These are phyloP conservation scores for Masticophis lateralis DNA, from an alignment of 2,797 vertebrate species.

Conservation along the genomic window DNA sequence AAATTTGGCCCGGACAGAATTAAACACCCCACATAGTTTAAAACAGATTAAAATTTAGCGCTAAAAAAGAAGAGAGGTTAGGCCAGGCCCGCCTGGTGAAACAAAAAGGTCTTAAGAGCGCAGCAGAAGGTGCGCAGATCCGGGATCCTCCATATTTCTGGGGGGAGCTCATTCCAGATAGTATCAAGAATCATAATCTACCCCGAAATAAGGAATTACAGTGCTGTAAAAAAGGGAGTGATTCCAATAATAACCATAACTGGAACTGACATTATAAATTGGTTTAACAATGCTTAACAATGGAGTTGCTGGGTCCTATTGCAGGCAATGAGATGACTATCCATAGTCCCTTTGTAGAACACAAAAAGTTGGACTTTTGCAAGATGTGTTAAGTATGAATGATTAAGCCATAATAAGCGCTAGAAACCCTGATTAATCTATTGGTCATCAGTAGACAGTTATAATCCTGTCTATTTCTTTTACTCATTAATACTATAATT, in stretches of 20 bases:
- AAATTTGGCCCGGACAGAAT: too few relatives aligned
- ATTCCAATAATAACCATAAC: background rate
- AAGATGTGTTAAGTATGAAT: slow-evolving; percentile 25
- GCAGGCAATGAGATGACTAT: background rate
- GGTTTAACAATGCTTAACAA: background rate
- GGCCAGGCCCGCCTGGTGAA: too few relatives aligned
- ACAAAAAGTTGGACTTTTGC: slow-evolving; percentile 21
- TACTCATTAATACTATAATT: background rate
- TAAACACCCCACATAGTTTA: too few relatives aligned
- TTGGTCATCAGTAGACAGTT: background rate
- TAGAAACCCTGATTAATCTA: background rate
- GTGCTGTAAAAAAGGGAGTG: background rate
- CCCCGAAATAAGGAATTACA: background rate
- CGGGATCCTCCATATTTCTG: too few relatives aligned
- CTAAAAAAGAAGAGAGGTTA: too few relatives aligned
- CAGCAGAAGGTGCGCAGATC: too few relatives aligned
- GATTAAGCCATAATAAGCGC: slow-evolving; percentile 5
- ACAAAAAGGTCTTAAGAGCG: too few relatives aligned
- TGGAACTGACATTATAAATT: background rate
- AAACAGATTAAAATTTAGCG: too few relatives aligned
- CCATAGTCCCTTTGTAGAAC: background rate
- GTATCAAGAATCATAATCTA: background rate
- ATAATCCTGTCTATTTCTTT: background rate
- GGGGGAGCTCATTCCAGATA: too few relatives aligned
- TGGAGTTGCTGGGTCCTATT: background rate